Conservation (phyloP, 2,113 vertebrate genomes). For the Psophia crepitans region DNA sequence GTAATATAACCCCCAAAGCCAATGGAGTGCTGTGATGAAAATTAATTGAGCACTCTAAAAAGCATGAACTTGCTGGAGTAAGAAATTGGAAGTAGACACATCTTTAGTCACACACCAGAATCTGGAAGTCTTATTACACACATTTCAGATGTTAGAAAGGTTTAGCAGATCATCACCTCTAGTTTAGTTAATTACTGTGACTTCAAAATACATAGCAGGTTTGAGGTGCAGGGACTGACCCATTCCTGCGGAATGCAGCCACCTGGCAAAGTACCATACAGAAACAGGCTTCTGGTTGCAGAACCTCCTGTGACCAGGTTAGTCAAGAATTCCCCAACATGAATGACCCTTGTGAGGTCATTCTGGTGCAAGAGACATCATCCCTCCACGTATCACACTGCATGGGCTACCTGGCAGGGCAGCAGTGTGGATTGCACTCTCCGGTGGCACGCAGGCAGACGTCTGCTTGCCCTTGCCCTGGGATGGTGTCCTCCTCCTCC, state of each 20-base stretch:
- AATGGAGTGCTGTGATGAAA: background rate
- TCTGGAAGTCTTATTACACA: background rate
- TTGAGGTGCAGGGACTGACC: background rate
- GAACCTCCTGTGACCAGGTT: background rate
- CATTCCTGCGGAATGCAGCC: background rate
- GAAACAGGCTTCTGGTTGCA: background rate
- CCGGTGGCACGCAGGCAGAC: background rate
- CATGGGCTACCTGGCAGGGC: accelerated
- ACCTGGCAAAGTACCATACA: background rate
- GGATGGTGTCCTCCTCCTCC: too few species aligned
- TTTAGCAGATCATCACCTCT: background rate
- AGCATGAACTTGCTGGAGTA: background rate
- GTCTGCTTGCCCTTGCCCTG: background rate
- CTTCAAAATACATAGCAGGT: accelerated
- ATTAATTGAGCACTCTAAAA: background rate
- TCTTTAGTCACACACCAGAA: background rate
- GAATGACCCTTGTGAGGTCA: background rate
- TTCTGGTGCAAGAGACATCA: background rate
- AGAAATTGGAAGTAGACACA: background rate
- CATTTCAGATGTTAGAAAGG: background rate
- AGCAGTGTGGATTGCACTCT: accelerated
- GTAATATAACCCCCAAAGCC: background rate
- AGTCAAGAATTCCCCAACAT: background rate
- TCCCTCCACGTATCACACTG: accelerated
- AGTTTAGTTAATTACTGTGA: background rate